Percentiles rank a stretch among this genome's conserved stretches.
Conservation (phyloP, 2,113 vertebrate species). For the Dasyornis broadbenti region DNA sequence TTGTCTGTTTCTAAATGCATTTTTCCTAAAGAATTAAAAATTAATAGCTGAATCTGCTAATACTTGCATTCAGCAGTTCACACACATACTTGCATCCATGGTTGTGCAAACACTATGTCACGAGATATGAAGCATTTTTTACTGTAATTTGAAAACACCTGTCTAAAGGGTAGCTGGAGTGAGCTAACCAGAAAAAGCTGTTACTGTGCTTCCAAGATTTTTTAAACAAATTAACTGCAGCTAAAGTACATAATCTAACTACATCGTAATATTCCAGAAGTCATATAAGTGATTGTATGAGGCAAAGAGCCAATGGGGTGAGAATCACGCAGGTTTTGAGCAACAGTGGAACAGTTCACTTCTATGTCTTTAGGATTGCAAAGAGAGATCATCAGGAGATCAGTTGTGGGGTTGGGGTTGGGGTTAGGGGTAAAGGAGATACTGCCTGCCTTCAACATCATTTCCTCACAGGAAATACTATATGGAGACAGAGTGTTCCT, state of each 20-base stretch:
- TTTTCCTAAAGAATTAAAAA: not conserved
- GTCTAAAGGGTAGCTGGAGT: not conserved
- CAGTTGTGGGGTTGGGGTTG: too few relatives aligned
- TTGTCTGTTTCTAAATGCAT: not conserved
- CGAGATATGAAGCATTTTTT: not conserved
- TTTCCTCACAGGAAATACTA: not conserved
- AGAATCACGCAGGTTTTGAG: not conserved
- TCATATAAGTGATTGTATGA: not conserved
- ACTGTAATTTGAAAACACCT: not conserved
- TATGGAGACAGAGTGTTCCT: not conserved
- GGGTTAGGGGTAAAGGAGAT: rapidly evolving
- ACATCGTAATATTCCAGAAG: not conserved
- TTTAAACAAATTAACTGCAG: not conserved
- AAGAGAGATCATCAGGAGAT: not conserved
- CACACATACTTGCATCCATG: not conserved
- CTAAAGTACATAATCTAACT: not conserved
- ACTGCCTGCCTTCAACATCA: not conserved
- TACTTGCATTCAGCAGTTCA: not conserved
- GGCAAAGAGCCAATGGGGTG: not conserved
- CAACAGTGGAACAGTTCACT: not conserved
- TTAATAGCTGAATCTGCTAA: not conserved
- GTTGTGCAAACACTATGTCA: not conserved
- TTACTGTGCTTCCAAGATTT: not conserved
- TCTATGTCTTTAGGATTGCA: not conserved
- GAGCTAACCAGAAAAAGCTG: not conserved